Percentiles rank a stretch among this genome's conserved stretches.
Evolutionary conservation across 2,888 invertebrate species (phyloP).

Genomic region (Rhyacophila evoluta): DNA sequence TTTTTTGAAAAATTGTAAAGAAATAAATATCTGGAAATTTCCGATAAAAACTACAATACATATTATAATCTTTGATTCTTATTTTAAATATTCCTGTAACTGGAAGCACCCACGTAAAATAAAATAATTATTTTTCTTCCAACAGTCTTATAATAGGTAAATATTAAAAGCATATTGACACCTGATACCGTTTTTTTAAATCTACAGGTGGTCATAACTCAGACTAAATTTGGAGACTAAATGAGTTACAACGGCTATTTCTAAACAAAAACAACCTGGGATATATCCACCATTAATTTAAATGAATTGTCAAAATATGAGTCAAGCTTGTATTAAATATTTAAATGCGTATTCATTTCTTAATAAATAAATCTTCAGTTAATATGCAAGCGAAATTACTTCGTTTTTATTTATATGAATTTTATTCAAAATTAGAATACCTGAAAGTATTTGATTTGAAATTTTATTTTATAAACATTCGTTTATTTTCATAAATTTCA

Average conservation of each 20-base stretch:
- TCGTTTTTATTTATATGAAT: not conserved
- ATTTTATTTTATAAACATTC: too few relatives aligned
- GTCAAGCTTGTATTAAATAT: not conserved
- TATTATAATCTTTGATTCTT: not conserved
- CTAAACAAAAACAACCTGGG: conserved; percentile 3
- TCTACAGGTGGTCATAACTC: conserved; percentile 39
- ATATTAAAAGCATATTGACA: conserved; percentile 30
- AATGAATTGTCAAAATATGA: conserved; percentile 10
- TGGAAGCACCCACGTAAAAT: not conserved
- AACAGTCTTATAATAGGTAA: not conserved
- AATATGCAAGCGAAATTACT: not conserved
- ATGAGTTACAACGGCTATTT: conserved; percentile 2
- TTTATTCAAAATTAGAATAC: not conserved
- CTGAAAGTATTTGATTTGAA: too few relatives aligned
- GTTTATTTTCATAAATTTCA: too few relatives aligned
- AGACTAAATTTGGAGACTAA: conserved; percentile 23
- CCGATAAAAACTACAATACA: not conserved
- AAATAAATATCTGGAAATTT: not conserved
- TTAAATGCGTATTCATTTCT: conserved; percentile 8
- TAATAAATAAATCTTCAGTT: not conserved
- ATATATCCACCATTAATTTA: conserved; percentile 14
- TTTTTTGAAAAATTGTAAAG: too few relatives aligned
- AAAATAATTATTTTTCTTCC: not conserved
- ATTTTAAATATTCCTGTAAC: not conserved
- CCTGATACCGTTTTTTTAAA: conserved; percentile 33